phyloP scores from a whole-genome alignment of 2,113 vertebrate genomes.

The Cervus canadensis region DNA sequence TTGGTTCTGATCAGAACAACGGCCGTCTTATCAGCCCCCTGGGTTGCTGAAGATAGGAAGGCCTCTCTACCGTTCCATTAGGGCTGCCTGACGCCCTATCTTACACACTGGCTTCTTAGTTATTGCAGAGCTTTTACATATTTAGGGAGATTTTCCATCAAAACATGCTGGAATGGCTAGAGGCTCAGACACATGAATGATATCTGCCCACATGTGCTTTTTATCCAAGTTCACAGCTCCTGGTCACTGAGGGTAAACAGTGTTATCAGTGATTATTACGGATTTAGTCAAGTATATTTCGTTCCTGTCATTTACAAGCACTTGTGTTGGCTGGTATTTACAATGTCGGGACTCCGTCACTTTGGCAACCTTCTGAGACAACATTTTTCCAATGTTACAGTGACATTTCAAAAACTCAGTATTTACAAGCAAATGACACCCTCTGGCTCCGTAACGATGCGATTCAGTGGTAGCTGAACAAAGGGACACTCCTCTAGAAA shows the following conservation, averaged over 20 bases:
- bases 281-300: constrained; percentile 72
- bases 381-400: constrained; percentile 75
- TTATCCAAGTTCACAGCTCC: constrained; percentile 69
- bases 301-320: constrained; percentile 70
- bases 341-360: constrained; percentile 73
- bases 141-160: constrained; percentile 64
- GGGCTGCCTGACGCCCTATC: background rate
- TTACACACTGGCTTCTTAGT: constrained; percentile 28
- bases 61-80: background rate
- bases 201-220: constrained; percentile 66
- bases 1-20: constrained; percentile 10
- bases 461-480: constrained; percentile 64
- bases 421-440: constrained; percentile 75
- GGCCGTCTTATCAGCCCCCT: background rate
- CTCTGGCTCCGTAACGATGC: constrained; percentile 69
- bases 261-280: constrained; percentile 71
- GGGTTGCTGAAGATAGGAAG: background rate
- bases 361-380: constrained; percentile 77
- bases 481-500: constrained; percentile 63
- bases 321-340: constrained; percentile 75
- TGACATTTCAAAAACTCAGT: constrained; percentile 76
- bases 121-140: constrained; percentile 55
- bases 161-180: constrained; percentile 61
- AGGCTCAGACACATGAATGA: constrained; percentile 59
- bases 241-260: constrained; percentile 72